Percentiles rank a stretch among this genome's conserved stretches.
These are phyloP conservation scores for Amphipyra tragopoginis DNA, from an alignment of 2,888 invertebrate genomes.

Conservation along the genomic window DNA sequence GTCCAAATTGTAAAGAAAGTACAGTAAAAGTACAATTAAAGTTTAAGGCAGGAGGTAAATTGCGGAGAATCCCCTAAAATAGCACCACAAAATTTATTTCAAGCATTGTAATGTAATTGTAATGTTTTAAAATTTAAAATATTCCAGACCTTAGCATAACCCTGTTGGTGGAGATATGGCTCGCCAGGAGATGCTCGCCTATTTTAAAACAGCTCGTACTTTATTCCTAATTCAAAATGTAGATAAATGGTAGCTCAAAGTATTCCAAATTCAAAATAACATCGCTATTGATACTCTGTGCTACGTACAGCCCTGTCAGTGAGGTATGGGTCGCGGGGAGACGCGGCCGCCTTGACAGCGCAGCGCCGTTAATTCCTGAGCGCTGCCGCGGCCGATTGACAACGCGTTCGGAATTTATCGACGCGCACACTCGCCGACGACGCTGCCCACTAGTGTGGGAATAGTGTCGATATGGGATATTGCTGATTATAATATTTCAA, in stretches of 20 bases:
- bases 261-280: constrained; percentile 23
- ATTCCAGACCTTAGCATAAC: neutral
- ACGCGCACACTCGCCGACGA: constrained; percentile 83
- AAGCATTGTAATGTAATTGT: too few relatives aligned
- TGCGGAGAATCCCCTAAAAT: too few relatives aligned
- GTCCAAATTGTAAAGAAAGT: neutral
- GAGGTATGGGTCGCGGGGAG: constrained; percentile 60
- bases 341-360: constrained; percentile 84
- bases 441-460: constrained; percentile 54
- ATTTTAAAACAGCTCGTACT: neutral
- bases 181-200: neutral
- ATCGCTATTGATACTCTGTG: neutral
- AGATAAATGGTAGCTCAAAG: neutral
- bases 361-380: constrained; percentile 86
- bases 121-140: too few relatives aligned
- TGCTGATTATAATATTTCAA: neutral
- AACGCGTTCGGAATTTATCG: constrained; percentile 89
- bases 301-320: constrained; percentile 50
- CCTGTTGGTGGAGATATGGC: neutral
- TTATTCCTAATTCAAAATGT: neutral
- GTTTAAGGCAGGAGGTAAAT: too few relatives aligned
- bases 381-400: constrained; percentile 88
- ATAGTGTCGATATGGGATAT: constrained; percentile 48
- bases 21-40: too few relatives aligned
- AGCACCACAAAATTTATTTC: too few relatives aligned